Percentiles rank a stretch among this genome's conserved stretches.
Evolutionary conservation across 2,113 vertebrate genomes (phyloP).

Genomic region (Sula dactylatra): DNA sequence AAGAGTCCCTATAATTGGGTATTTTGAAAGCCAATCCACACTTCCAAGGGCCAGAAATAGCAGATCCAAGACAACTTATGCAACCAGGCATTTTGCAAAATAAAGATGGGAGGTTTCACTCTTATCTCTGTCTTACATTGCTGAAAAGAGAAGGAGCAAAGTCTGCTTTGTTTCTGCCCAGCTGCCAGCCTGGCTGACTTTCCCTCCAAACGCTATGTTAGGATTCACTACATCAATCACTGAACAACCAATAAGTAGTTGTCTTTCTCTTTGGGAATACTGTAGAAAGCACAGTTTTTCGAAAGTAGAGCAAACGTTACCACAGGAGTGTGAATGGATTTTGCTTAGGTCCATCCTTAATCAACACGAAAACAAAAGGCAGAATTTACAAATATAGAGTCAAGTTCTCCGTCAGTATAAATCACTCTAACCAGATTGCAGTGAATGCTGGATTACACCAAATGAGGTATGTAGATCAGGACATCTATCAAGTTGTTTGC

Average conservation of each 20-base stretch:
- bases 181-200: background rate
- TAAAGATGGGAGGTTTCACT: background rate
- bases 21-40: background rate
- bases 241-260: background rate
- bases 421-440: background rate
- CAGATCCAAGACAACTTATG: background rate
- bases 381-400: background rate
- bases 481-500: background rate
- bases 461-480: background rate
- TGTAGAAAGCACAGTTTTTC: background rate
- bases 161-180: background rate
- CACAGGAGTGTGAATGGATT: background rate
- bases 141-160: background rate
- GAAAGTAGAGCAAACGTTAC: background rate
- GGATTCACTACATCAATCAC: background rate
- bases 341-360: background rate
- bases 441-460: background rate
- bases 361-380: background rate
- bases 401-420: background rate
- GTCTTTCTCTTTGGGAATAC: background rate
- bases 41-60: background rate
- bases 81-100: background rate
- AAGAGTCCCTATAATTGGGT: fast-evolving
- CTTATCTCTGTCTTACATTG: background rate
- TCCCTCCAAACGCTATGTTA: background rate